Percentiles rank a stretch among this genome's conserved stretches.
Conservation (phyloP, 1,140 invertebrate genomes). For the Meloidogyne exigua region DNA sequence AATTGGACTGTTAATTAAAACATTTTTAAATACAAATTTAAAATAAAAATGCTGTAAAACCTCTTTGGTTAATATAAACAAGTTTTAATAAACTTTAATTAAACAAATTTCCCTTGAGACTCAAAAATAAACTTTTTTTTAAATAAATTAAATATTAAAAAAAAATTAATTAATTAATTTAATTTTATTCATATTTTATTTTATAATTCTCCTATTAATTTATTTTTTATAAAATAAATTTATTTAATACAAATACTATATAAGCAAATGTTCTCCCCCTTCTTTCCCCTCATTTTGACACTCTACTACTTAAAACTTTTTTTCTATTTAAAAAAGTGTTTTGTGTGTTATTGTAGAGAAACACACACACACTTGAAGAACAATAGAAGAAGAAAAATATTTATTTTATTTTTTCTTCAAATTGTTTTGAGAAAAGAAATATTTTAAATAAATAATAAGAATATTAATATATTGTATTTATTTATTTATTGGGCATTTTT, state of each 20-base stretch:
- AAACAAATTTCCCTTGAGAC: too few species aligned
- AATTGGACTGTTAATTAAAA: too few species aligned
- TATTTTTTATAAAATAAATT: neutral
- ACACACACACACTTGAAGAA: neutral
- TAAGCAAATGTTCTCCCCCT: neutral
- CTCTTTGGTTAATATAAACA: too few species aligned
- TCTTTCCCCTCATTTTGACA: neutral
- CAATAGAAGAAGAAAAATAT: neutral
- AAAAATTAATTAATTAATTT: too few species aligned
- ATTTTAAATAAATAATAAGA: too few species aligned
- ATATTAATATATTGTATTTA: neutral
- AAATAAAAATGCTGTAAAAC: too few species aligned
- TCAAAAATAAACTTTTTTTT: too few species aligned
- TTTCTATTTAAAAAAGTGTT: neutral
- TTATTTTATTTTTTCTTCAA: neutral
- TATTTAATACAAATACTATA: neutral
- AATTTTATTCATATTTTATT: too few species aligned
- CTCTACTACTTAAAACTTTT: slow-evolving; percentile 4
- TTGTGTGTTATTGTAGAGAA: neutral
- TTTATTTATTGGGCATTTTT: too few species aligned
- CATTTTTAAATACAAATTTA: too few species aligned
- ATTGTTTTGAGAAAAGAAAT: neutral
- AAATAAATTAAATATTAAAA: too few species aligned
- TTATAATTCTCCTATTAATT: neutral
- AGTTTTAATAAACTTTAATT: too few species aligned